Evolutionary conservation across 2,888 invertebrate genomes (phyloP).

Genomic region (Cryptus armator): DNA sequence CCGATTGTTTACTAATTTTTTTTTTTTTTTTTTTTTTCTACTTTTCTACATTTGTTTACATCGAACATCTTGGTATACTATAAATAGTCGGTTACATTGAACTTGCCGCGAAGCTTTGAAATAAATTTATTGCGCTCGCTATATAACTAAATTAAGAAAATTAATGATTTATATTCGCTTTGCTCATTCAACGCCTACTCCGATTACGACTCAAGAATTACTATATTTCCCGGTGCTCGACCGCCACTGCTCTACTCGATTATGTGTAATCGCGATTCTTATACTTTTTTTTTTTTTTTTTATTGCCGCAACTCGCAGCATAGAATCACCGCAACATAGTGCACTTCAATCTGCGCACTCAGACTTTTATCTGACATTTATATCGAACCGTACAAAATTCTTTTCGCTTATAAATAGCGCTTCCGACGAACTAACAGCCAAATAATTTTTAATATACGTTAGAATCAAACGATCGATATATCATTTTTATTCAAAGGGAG

Average conservation of each 20-base stretch:
- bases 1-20: slow-evolving; percentile 44
- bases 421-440: slow-evolving; percentile 45
- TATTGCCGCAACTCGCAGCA: slow-evolving; percentile 14
- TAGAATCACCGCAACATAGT: slow-evolving; percentile 27
- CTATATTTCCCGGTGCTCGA: slow-evolving; percentile 28
- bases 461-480: not conserved
- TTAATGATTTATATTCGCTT: slow-evolving; percentile 47
- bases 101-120: slow-evolving; percentile 52
- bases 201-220: slow-evolving; percentile 51
- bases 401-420: slow-evolving; percentile 47
- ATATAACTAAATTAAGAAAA: slow-evolving; percentile 36
- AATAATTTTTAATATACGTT: slow-evolving; percentile 25
- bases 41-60: slow-evolving; percentile 57
- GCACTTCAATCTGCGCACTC: slow-evolving; percentile 54
- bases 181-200: slow-evolving; percentile 69
- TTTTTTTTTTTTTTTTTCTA: slow-evolving; percentile 36
- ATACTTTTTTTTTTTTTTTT: slow-evolving; percentile 15
- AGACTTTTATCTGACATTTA: slow-evolving; percentile 60
- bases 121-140: slow-evolving; percentile 40
- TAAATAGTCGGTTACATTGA: slow-evolving; percentile 59
- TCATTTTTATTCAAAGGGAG: not conserved
- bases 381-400: slow-evolving; percentile 69
- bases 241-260: slow-evolving; percentile 22
- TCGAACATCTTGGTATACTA: slow-evolving; percentile 64
- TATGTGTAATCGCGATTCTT: slow-evolving; percentile 17